Evolutionary conservation across 2,888 invertebrate genomes (phyloP).

Genomic region (Callyntrura sp.): DNA sequence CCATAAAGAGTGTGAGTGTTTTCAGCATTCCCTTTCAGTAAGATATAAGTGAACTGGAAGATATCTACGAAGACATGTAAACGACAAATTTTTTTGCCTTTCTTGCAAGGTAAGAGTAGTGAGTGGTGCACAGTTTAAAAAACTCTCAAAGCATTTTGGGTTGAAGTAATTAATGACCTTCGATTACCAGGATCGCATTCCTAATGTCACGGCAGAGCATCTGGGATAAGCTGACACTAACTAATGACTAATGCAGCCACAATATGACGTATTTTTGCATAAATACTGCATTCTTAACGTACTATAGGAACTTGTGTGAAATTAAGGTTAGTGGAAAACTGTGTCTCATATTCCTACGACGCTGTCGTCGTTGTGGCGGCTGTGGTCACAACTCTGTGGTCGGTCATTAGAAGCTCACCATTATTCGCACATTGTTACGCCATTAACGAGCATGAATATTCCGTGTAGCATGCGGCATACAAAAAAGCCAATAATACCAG

Average conservation of each 20-base stretch:
- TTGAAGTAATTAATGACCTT: constrained; percentile 52
- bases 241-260: too few species aligned
- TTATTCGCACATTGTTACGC: neutral
- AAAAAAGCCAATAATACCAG: constrained; percentile 18
- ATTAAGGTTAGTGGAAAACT: neutral
- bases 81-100: neutral
- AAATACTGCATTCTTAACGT: neutral
- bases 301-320: neutral
- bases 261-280: neutral
- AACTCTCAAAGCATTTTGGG: neutral
- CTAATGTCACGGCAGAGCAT: constrained; percentile 45
- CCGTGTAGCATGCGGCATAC: neutral
- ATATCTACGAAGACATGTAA: neutral
- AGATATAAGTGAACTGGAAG: neutral
- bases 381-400: constrained; percentile 27
- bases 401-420: neutral
- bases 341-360: neutral
- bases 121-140: neutral
- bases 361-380: neutral
- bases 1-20: neutral
- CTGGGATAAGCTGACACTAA: neutral
- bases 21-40: neutral
- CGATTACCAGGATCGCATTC: constrained; percentile 12
- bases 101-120: neutral
- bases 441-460: neutral